Conservation (phyloP, 2,888 invertebrate genomes). For the Trachelus troglodyta region DNA sequence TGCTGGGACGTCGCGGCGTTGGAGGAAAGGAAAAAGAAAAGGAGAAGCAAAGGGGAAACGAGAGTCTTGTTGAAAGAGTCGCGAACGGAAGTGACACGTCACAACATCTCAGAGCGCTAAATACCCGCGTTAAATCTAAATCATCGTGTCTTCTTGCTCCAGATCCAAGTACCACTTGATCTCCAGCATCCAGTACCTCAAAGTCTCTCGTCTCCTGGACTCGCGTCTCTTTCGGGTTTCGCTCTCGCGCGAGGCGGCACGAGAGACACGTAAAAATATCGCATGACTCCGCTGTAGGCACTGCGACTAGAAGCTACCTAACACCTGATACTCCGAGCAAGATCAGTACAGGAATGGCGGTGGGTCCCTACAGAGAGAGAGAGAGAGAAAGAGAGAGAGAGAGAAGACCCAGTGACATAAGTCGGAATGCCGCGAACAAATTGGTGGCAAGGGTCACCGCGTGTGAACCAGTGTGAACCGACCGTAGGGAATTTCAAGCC, state of each 20-base stretch:
- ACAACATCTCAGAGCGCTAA: constrained; percentile 31
- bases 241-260: constrained; percentile 10
- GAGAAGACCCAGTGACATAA: constrained; percentile 25
- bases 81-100: constrained; percentile 39
- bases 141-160: constrained; percentile 37
- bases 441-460: constrained; percentile 54
- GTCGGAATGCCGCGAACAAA: constrained; percentile 51
- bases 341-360: too few species aligned
- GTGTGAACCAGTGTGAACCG: constrained; percentile 13
- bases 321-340: too few species aligned
- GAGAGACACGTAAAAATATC: too few species aligned
- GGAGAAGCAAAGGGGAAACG: not conserved
- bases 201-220: not conserved
- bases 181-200: too few species aligned
- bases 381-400: too few species aligned
- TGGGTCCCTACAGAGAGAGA: too few species aligned
- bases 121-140: constrained; percentile 42
- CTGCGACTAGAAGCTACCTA: too few species aligned
- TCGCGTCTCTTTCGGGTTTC: not conserved
- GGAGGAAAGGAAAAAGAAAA: not conserved
- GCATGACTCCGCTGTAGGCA: too few species aligned
- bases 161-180: constrained; percentile 8
- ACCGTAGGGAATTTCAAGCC: constrained; percentile 2
- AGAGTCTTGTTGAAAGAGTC: not conserved
- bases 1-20: too few species aligned